Evolutionary conservation across 2,113 vertebrate species (phyloP).

Genomic region (Phylloscopus whistleri): DNA sequence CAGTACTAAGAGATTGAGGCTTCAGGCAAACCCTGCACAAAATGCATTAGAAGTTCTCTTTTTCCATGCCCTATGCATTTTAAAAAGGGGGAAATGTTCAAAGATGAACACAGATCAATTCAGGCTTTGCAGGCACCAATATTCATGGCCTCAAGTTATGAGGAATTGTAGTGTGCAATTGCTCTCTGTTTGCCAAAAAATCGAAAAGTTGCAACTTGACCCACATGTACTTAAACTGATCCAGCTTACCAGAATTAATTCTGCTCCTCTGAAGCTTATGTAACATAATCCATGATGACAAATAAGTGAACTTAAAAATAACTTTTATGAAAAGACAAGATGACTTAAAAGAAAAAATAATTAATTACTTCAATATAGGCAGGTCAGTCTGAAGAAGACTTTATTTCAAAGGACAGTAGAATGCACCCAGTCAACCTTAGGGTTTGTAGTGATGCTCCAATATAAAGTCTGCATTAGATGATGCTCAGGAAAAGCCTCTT

Average conservation of each 20-base stretch:
- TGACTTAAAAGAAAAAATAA: neutral
- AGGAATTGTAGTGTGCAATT: neutral
- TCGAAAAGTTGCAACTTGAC: neutral
- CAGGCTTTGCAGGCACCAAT: neutral
- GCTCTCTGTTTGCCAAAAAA: neutral
- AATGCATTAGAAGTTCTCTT: neutral
- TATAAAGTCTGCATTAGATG: neutral
- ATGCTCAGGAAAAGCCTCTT: neutral
- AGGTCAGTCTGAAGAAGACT: neutral
- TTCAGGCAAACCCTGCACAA: neutral
- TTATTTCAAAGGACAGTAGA: neutral
- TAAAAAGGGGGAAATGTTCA: neutral
- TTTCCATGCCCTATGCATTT: neutral
- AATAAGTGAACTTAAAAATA: slow-evolving; percentile 13
- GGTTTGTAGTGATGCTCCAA: neutral
- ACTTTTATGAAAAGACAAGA: neutral
- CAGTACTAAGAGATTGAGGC: neutral
- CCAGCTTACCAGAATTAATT: slow-evolving; percentile 15
- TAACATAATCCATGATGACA: neutral
- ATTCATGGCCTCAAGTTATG: neutral
- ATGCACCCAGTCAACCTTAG: neutral
- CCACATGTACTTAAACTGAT: neutral
- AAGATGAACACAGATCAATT: neutral
- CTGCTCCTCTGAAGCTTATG: neutral
- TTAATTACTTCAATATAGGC: neutral